Base-by-base conservation (phyloP, 2,888 invertebrate genomes). In the Sesia bembeciformis region DNA sequence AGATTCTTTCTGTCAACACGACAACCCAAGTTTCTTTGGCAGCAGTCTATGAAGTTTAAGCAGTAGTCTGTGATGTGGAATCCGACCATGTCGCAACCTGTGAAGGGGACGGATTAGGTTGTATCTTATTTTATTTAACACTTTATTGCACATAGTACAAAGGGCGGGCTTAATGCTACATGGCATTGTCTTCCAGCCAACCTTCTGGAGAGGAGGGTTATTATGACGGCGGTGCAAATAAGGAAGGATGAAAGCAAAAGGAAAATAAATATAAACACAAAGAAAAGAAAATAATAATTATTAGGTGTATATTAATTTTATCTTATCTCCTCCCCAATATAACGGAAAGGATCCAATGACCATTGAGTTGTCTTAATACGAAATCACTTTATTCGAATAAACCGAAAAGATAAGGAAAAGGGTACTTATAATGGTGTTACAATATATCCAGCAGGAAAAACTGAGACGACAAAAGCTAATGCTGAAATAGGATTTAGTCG, bases 21-120 rank as follows among this genome's bases (percentile, higher is more conserved):
- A 70, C 96, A 96, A 57, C 97, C 97, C 58, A 96, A 88, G 70
- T 94, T 93, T 62, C 96, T 91, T 81, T 96, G 96, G 74, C 97
- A 97, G 76, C 97, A 97, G 73, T 97, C 97, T 42, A 97, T 95
- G 72, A 97, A 97, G 81, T 97, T 97, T 58, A 96, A 82, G 69
- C 97, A 97, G 77, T 97, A 97, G 75, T 97, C 96, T 61, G 94
- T 94, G 66, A 96, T 97, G 76, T 97, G 97, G 77, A 97, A 97
- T 46, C 96, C 96, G 51, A 97, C 96, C 94, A 97, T 94, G 71
- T 97, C 97, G 79, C 97, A 96, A 65, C 95, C 94, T 93, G 76
- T 7, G 67, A 70, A 23, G 23, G 23, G 23, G 23, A 23, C 23
- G 23, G 23, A 42, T 6, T 42, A 42, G 42, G 7, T 42, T 42